Base-by-base conservation (phyloP, 2,888 invertebrate species). In the Brenthis ino region DNA sequence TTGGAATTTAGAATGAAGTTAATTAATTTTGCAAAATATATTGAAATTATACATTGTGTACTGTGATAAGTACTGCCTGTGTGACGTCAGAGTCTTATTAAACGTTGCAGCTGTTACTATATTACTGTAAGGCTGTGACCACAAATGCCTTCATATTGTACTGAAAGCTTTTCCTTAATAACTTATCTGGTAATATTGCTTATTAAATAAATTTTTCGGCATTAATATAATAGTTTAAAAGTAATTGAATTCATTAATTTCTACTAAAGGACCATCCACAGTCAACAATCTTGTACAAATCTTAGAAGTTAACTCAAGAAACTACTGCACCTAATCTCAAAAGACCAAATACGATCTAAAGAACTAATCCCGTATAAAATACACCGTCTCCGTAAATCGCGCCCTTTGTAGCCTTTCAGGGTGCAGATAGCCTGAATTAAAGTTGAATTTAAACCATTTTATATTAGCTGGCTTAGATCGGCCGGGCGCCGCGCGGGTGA, bases 401-500 rank as follows among this genome's bases (percentile, higher is more conserved):
- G 81, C 86, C 90, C 85, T 88, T 91, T 88, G 88, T 87, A 87
- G 84, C 80, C 80, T 70, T 65, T 65, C 72, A 65, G 72, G 88
- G 85, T 84, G 87, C 84, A 91, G 92, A 92, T 91, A 92, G 88
- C 88, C 88, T 84, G 89, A 92, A 92, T 92, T 92, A 92, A 92
- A 91, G 89, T 91, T 90, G 90, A 92, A 92, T 92, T 93, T 93
- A 92, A 93, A 92, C 93, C 93, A 92, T 93, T 93, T 93, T 93
- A 93, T 93, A 93, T 93, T 93, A 93, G 92, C 91, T 91, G 90
- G 93, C 93, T 92, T 91, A 93, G 93, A 93, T 93, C 92, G 90
- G 86, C 88, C 85, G 86, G 91, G 88, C 86, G 93, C 93, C 91
- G 93, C 92, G 91, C 93, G 93, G 92, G 87, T 84, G 88, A 95